Evolutionary conservation across 1,140 invertebrate species (phyloP).

Genomic region (Watersipora subatra): DNA sequence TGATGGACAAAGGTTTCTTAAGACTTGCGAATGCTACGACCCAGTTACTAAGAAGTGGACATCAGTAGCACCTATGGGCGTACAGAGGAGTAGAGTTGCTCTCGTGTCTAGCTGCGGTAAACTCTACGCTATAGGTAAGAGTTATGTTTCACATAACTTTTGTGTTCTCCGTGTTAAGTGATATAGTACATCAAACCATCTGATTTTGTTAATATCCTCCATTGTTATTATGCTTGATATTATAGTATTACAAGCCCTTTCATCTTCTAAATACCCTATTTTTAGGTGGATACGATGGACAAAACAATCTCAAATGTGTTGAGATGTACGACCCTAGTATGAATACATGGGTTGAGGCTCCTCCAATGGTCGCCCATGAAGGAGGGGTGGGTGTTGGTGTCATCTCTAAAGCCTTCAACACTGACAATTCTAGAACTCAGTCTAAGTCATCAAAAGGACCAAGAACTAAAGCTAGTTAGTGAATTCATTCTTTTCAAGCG

Average conservation of each 20-base stretch:
- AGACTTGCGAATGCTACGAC: slow-evolving; percentile 35
- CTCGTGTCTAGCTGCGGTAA: slow-evolving; percentile 72
- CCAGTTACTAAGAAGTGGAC: slow-evolving; percentile 48
- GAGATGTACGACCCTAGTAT: slow-evolving; percentile 32
- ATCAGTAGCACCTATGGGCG: slow-evolving; percentile 65
- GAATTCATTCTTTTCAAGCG: too few relatives aligned
- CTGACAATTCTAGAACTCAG: too few relatives aligned
- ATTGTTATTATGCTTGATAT: background rate
- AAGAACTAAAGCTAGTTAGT: too few relatives aligned
- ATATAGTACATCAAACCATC: too few relatives aligned
- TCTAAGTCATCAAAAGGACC: too few relatives aligned
- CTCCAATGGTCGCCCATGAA: slow-evolving; percentile 76
- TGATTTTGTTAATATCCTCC: too few relatives aligned
- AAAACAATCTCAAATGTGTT: slow-evolving; percentile 29
- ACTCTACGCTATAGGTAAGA: slow-evolving; percentile 62
- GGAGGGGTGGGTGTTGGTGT: slow-evolving; percentile 77
- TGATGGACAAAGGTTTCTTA: slow-evolving; percentile 49
- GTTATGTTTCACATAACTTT: too few relatives aligned
- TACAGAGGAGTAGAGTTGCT: slow-evolving; percentile 67
- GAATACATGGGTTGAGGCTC: slow-evolving; percentile 46
- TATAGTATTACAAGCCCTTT: slow-evolving; percentile 62
- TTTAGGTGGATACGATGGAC: slow-evolving; percentile 34
- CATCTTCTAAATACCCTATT: slow-evolving; percentile 52
- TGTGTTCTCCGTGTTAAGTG: too few relatives aligned
- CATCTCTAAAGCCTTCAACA: slow-evolving; percentile 45